A percentile compares a stretch with the other conserved stretches of the same genome.
Evolutionary conservation across 2,113 vertebrate genomes (phyloP).

Genomic region (Maccullochella peelii): DNA sequence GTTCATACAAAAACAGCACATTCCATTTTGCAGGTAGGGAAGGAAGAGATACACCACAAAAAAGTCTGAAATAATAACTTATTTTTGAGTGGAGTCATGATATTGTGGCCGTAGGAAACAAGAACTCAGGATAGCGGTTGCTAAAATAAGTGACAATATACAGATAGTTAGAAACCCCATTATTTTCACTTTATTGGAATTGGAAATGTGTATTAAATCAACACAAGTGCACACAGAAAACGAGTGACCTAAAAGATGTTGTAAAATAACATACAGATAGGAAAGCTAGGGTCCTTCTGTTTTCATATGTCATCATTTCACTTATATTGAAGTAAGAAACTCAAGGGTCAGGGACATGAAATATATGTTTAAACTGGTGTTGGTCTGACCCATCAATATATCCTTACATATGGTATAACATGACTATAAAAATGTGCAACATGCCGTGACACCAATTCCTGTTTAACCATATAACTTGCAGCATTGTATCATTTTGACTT

Average conservation of each 20-base stretch:
- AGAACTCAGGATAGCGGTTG: background rate
- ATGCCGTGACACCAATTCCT: background rate
- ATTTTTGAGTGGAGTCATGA: background rate
- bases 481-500: background rate
- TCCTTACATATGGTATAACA: background rate
- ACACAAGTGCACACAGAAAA: background rate
- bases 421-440: background rate
- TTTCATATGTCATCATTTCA: background rate
- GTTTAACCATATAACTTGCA: background rate
- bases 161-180: background rate
- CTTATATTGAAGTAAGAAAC: background rate
- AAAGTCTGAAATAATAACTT: background rate
- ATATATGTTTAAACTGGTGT: background rate
- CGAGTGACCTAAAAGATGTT: background rate
- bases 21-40: background rate
- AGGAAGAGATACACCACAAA: background rate
- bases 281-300: background rate
- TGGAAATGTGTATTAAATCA: background rate
- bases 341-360: background rate
- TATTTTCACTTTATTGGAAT: too few species aligned
- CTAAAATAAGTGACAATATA: background rate
- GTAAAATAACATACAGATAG: background rate
- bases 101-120: background rate
- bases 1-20: background rate
- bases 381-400: background rate